A percentile compares a stretch with the other conserved stretches of the same genome.
Conservation (phyloP, 1,140 invertebrate genomes). For the Orchestia grillus region DNA sequence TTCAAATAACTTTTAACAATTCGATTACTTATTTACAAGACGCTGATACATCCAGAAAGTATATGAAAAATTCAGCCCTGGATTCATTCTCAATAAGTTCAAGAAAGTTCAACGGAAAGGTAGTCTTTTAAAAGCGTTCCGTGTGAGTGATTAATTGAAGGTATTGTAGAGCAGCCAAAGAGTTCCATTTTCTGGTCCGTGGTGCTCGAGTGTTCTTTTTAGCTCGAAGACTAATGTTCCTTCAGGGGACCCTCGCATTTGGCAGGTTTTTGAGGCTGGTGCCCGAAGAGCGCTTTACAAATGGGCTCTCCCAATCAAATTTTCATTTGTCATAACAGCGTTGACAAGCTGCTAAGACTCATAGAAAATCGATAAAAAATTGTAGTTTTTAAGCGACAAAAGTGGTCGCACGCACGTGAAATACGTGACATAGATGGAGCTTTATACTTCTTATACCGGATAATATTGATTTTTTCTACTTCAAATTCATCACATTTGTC, state of each 20-base stretch:
- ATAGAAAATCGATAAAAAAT: not conserved
- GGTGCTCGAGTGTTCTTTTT: conserved; percentile 40
- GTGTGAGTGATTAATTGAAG: conserved; percentile 38
- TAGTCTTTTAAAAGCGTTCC: conserved; percentile 17
- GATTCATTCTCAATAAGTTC: not conserved
- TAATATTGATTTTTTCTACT: not conserved
- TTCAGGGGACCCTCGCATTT: not conserved
- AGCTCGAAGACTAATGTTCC: conserved; percentile 36
- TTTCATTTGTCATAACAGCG: conserved; percentile 14
- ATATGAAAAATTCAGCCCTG: not conserved
- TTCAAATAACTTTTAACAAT: not conserved
- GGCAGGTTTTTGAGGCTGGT: not conserved
- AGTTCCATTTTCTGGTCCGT: conserved; percentile 42
- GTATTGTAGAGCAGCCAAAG: conserved; percentile 9
- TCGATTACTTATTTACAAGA: not conserved
- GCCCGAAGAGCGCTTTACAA: not conserved
- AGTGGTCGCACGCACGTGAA: not conserved
- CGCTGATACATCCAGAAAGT: not conserved
- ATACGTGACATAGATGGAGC: not conserved
- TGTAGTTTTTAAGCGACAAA: not conserved
- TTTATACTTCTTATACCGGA: not conserved
- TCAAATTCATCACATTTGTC: not conserved
- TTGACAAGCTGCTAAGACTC: not conserved
- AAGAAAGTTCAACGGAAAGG: conserved; percentile 1
- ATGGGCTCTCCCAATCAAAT: not conserved